phyloP scores from a whole-genome alignment of 2,888 invertebrate genomes.

The Eupithecia insigniata region DNA sequence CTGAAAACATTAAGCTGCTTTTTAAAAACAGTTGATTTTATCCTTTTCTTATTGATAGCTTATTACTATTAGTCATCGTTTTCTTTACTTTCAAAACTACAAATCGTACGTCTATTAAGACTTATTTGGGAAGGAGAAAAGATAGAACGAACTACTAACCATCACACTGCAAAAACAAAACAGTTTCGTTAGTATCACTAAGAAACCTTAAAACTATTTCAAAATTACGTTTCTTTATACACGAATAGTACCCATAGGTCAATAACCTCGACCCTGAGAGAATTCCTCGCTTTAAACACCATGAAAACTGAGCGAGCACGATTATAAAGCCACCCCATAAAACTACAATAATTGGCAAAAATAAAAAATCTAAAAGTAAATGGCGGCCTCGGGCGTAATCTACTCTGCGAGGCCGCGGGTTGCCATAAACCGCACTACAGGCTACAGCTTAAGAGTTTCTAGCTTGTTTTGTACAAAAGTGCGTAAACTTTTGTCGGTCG shows the following conservation, averaged over 20 bases:
- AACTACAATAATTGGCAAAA: conserved; percentile 58
- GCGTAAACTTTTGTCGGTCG: neutral
- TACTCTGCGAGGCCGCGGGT: conserved; percentile 40
- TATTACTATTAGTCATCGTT: too few species aligned
- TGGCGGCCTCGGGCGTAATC: conserved; percentile 58
- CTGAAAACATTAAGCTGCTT: neutral
- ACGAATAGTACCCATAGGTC: neutral
- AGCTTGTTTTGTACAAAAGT: neutral
- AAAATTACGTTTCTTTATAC: neutral
- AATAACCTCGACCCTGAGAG: neutral
- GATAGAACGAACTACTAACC: neutral
- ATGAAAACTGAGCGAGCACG: conserved; percentile 17
- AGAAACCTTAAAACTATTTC: neutral
- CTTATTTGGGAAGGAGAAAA: neutral
- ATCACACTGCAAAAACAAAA: neutral
- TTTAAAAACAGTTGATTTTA: neutral
- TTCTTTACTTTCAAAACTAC: too few species aligned
- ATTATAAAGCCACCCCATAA: conserved; percentile 42
- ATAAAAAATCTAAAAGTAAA: conserved; percentile 53
- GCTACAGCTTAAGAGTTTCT: neutral
- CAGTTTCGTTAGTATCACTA: neutral
- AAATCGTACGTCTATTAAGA: too few species aligned
- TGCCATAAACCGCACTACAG: conserved; percentile 26
- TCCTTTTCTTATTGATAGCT: neutral
- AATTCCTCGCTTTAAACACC: conserved; percentile 5